These are phyloP conservation scores for Piaya cayana DNA, from an alignment of 2,113 vertebrate genomes.

Conservation along the genomic window DNA sequence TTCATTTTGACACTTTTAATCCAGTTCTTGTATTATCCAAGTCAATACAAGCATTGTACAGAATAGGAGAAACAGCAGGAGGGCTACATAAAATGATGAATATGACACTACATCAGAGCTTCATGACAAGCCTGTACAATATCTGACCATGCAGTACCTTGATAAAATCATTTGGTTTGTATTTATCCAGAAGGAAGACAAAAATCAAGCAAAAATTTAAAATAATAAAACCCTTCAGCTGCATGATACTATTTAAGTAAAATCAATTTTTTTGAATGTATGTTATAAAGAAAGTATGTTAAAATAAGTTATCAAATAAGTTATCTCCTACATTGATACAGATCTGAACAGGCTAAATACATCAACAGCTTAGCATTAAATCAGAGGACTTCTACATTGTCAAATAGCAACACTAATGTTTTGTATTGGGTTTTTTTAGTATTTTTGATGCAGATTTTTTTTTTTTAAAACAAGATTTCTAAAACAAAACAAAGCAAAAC, in stretches of 20 bases:
- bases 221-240: neutral
- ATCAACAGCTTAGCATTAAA: neutral
- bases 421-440: neutral
- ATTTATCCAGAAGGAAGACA: neutral
- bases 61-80: neutral
- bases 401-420: neutral
- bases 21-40: neutral
- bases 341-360: neutral
- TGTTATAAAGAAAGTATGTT: neutral
- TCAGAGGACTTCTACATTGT: neutral
- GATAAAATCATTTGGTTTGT: neutral
- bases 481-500: neutral
- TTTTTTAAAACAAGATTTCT: neutral
- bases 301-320: neutral
- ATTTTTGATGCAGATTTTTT: neutral
- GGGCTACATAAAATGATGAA: neutral
- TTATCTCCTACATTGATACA: neutral
- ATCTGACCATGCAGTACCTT: neutral
- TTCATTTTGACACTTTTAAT: neutral
- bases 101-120: neutral
- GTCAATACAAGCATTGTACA: neutral
- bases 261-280: neutral
- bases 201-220: neutral
- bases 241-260: neutral
- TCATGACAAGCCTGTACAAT: neutral